phyloP scores from a whole-genome alignment of 1,140 invertebrate species.

The Camponotus floridanus region DNA sequence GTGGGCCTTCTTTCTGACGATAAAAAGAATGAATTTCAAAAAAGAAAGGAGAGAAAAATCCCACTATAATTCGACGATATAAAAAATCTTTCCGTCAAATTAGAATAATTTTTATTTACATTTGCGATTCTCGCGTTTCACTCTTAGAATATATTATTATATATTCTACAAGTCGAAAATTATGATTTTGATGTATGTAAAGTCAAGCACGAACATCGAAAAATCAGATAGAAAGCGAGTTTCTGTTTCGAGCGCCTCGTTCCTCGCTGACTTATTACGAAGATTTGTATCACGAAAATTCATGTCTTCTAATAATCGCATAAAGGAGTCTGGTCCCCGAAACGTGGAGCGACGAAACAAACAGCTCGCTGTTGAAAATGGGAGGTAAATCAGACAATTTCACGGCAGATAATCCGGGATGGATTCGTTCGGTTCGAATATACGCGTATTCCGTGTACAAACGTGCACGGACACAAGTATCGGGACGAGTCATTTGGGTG shows the following conservation, averaged over 20 bases:
- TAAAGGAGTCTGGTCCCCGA: constrained; percentile 1
- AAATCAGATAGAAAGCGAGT: not conserved
- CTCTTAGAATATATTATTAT: not conserved
- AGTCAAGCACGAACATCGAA: not conserved
- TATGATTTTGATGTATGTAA: not conserved
- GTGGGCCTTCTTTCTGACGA: not conserved
- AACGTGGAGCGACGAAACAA: constrained; percentile 64
- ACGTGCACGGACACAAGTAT: constrained; percentile 9
- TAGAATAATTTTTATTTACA: not conserved
- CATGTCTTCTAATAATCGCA: constrained; percentile 39
- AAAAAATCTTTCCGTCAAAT: constrained; percentile 1
- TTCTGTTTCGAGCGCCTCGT: not conserved
- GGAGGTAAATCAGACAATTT: constrained; percentile 83
- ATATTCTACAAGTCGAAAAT: not conserved
- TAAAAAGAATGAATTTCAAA: constrained; percentile 17
- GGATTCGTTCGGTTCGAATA: constrained; percentile 70
- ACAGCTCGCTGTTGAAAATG: constrained; percentile 77
- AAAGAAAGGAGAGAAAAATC: not conserved
- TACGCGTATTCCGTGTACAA: constrained; percentile 10
- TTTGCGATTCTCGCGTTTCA: not conserved
- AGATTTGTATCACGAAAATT: constrained; percentile 44
- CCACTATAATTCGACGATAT: not conserved
- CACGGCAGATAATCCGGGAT: constrained; percentile 81
- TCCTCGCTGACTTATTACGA: not conserved
- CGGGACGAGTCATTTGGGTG: constrained; percentile 77